These are phyloP conservation scores for Macrocentrus cingulum DNA, from an alignment of 1,140 invertebrate genomes.

Conservation along the genomic window DNA sequence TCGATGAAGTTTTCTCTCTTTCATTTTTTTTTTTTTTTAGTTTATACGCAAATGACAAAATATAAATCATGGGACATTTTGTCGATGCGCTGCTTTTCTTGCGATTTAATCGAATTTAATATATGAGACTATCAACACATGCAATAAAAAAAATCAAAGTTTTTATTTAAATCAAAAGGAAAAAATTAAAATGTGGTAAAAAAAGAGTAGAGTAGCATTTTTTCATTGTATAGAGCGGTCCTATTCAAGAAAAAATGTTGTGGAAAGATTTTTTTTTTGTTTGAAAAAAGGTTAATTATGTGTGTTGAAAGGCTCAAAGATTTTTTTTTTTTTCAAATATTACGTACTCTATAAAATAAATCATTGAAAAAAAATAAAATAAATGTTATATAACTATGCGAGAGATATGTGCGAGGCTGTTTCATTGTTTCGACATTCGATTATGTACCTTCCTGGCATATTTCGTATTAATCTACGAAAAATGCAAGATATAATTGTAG, in stretches of 20 bases:
- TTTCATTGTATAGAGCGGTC: slow-evolving; percentile 28
- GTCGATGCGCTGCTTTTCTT: slow-evolving; percentile 1
- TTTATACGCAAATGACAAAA: background rate
- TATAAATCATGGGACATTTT: background rate
- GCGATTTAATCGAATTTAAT: background rate
- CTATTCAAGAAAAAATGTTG: slow-evolving; percentile 30
- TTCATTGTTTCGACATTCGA: slow-evolving; percentile 31
- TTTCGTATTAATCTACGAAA: slow-evolving; percentile 18
- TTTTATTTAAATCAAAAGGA: background rate
- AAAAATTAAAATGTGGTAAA: background rate
- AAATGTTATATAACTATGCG: slow-evolving; percentile 39
- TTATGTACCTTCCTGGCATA: slow-evolving; percentile 25
- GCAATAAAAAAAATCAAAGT: background rate
- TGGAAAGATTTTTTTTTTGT: background rate
- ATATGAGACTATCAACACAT: slow-evolving; percentile 1
- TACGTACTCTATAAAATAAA: slow-evolving; percentile 3
- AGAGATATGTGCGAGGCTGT: slow-evolving; percentile 39
- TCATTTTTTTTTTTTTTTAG: slow-evolving; percentile 1
- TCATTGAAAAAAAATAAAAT: slow-evolving; percentile 40
- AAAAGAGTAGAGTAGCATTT: slow-evolving; percentile 3
- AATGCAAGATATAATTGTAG: slow-evolving; percentile 24
- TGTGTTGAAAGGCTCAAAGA: background rate
- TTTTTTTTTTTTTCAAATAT: background rate
- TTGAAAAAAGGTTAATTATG: background rate
- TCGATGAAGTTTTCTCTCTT: background rate